Base-by-base conservation (phyloP, 1,140 invertebrate species). In the Bombus consobrinus region DNA sequence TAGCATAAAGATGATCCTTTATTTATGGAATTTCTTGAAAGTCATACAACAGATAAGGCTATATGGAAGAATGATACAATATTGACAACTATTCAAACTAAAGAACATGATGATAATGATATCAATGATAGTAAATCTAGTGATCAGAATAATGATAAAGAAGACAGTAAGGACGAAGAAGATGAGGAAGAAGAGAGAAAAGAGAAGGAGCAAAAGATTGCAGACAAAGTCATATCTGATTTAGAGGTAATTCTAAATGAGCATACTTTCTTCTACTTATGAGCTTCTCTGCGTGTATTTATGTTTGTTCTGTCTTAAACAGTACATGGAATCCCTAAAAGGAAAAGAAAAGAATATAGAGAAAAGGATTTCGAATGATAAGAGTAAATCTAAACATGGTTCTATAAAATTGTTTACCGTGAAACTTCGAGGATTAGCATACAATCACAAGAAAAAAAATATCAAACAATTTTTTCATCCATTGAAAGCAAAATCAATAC, bases 21-120 rank as follows among this genome's bases (percentile, higher is more conserved):
- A 81, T 99, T 99, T 95, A 95, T 96, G 87, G 98, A 99, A 94
- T 99, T 98, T 95, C 95, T 99, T 90, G 96, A 98, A 95, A 96
- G 97, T 72, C 98, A 99, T 94, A 93, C 96, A 66, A 96, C 78
- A 47, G 96, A 87, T 86, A 96, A 96, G 94, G 96, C 96, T 77
- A 88, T 96, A 13, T 98, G 97, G 97, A 96, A 96, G 59, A 97
- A 98, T 94, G 97, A 98, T 92, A 94, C 95, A 47, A 88, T 95
- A 41, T 88, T 89, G 62, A 76, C 94, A 32, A 3, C 13, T 18
- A 68, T 95, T 34, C 25, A 81, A 72, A 76, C 75, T 66, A 78
- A 87, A 13, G 71, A 88, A 57, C 34, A 77, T 43, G 75, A 84
- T 0, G 75, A 89, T 39, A 77, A 83, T 18, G 78, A 92, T 13